Evolutionary conservation across 2,797 vertebrate species (phyloP), one percentile per base, ranked within the genome.

Genomic region (Cottoperca gobio): DNA sequence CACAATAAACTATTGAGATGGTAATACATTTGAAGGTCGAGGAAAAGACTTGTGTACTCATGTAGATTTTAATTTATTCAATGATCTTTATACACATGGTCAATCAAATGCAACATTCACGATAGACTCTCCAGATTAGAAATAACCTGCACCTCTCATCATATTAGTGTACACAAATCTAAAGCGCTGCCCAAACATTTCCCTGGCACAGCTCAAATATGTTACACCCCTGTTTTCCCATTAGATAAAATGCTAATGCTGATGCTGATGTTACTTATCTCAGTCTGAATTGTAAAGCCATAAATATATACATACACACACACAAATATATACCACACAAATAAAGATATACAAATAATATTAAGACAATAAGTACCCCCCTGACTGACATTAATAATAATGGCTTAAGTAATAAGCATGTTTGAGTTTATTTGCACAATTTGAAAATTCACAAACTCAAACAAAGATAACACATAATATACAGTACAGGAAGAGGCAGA

Each of bases 1-100:
- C 58, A 64, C 62, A 57, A 8, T 49, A 17, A 39, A 24, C 52
- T 17, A 26, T 58, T 62, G 42, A 39, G 33, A 48, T 66, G 57
- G 31, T 33, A 67, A 73, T 57, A 40, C 26, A 49, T 53, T 53
- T 73, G 58, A 73, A 81, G 69, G 59, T 68, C 4, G 5, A 45
- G 13, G 26, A 26, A n/a, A 24, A 73, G 52, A 57, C 39, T 2
- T 7, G 54, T 48, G 12, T 26, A 19, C n/a, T 43, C 12, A 2
- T 53, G 35, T 31, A 53, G 24, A 55, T 64, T 58, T 57, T 16
- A 43, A 57, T 31, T 14, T 9, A 28, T 54, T 61, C 7, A 62
- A 13, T 46, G 21, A 8, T 45, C 35, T 73, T 48, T 45, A 5
- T 52, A 17, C 33, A 46, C 21, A 31, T 48, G 48, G 33, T 26